Percentiles rank a stretch among this genome's conserved stretches.
These are phyloP conservation scores for Lasioglossum pauxillum DNA, from an alignment of 2,888 invertebrate genomes.

Conservation along the genomic window DNA sequence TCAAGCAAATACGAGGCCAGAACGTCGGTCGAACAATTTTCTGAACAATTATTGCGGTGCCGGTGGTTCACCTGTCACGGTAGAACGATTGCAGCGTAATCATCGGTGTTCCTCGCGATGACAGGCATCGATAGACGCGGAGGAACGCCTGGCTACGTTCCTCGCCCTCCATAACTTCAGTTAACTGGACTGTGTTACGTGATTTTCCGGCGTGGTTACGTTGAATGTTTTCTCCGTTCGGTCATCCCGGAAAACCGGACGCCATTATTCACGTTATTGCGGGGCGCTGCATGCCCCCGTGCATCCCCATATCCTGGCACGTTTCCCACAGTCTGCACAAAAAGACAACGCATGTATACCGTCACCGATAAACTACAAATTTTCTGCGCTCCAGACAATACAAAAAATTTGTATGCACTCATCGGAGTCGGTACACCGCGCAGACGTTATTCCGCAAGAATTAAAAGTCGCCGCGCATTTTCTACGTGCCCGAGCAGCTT, in stretches of 20 bases:
- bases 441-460: background rate
- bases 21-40: background rate
- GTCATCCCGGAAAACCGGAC: constrained; percentile 62
- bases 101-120: constrained; percentile 21
- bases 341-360: constrained; percentile 16
- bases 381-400: background rate
- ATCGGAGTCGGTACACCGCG: background rate
- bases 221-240: constrained; percentile 33
- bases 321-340: constrained; percentile 39
- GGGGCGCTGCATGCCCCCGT: constrained; percentile 11
- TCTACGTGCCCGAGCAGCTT: constrained; percentile 37
- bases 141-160: constrained; percentile 25
- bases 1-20: background rate
- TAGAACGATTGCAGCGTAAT: constrained; percentile 6
- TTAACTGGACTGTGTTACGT: constrained; percentile 63
- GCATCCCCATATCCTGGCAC: constrained; percentile 55
- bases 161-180: constrained; percentile 49
- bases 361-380: background rate
- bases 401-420: background rate
- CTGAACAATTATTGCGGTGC: constrained; percentile 18
- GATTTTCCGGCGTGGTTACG: constrained; percentile 44
- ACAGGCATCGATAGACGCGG: constrained; percentile 50
- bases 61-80: constrained; percentile 31
- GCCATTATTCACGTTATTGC: constrained; percentile 65
- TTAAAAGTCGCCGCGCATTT: constrained; percentile 36